A percentile compares a stretch with the other conserved stretches of the same genome.
Evolutionary conservation across 2,797 vertebrate species (phyloP).

Genomic region (Xiphorhynchus erythropygius): DNA sequence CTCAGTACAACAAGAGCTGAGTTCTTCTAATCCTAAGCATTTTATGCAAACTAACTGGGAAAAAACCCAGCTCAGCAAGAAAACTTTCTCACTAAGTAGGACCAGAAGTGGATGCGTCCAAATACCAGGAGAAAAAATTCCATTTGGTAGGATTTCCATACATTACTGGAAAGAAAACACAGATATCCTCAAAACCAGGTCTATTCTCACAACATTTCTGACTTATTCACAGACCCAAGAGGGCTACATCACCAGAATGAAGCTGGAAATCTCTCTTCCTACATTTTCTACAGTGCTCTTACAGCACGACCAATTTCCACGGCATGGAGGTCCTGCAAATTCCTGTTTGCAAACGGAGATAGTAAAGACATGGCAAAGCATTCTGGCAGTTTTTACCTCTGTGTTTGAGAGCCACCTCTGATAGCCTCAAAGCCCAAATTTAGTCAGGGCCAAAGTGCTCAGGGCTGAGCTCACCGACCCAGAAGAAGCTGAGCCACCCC

Average conservation of each 20-base stretch:
- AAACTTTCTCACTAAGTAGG: not conserved
- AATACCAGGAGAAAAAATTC: not conserved
- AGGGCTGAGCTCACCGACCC: not conserved
- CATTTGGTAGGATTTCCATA: not conserved
- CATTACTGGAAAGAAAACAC: not conserved
- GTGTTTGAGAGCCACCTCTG: not conserved
- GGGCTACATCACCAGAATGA: not conserved
- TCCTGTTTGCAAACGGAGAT: not conserved
- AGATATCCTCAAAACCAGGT: not conserved
- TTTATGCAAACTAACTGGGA: conserved; percentile 1
- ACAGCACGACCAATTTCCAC: not conserved
- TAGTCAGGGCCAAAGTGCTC: not conserved
- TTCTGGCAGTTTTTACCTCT: not conserved
- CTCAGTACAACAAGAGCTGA: not conserved
- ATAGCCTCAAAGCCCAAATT: not conserved
- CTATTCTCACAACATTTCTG: not conserved
- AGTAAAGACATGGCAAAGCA: not conserved
- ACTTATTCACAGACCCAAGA: not conserved
- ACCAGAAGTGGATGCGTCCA: not conserved
- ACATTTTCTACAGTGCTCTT: not conserved
- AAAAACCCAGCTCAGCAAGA: not conserved
- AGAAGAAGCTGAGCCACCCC: not conserved
- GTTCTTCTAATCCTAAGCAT: conserved; percentile 5
- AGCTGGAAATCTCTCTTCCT: not conserved
- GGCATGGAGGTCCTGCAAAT: not conserved